Percentiles rank a stretch among this genome's conserved stretches.
Conservation (phyloP, 2,797 vertebrate species). For the Gastrophryne carolinensis region DNA sequence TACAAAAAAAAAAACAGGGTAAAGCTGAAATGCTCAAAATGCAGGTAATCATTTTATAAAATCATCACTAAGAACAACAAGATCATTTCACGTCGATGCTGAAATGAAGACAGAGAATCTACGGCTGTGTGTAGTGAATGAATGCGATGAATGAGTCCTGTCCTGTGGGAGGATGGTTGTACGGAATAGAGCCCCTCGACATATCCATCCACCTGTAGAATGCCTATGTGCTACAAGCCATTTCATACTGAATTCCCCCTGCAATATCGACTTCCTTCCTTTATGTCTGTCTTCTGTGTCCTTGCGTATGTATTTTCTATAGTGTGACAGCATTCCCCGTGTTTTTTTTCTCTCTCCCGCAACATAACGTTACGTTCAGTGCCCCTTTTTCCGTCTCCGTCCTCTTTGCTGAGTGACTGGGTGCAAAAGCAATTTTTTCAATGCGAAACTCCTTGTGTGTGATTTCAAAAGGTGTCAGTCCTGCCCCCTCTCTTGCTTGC, state of each 20-base stretch:
- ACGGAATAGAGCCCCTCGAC: background rate
- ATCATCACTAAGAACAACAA: background rate
- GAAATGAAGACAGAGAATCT: background rate
- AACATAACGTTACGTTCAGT: background rate
- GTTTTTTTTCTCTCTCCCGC: background rate
- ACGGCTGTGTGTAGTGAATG: no score
- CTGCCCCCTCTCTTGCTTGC: constrained; percentile 27
- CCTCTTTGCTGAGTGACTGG: background rate
- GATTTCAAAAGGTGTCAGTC: constrained; percentile 9
- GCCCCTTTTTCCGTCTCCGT: background rate
- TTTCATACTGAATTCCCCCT: background rate
- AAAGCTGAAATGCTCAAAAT: constrained; percentile 4
- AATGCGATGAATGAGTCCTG: background rate
- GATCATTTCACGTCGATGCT: background rate
- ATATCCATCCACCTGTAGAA: background rate
- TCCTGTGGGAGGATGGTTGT: background rate
- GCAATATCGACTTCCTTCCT: background rate
- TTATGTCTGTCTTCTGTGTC: background rate
- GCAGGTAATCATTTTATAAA: background rate
- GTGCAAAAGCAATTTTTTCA: background rate
- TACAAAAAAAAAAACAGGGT: background rate
- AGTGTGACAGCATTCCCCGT: background rate
- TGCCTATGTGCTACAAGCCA: background rate
- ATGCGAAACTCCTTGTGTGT: background rate
- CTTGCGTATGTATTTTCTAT: background rate